Evolutionary conservation across 2,113 vertebrate genomes (phyloP).

Genomic region (Neogobius melanostomus): DNA sequence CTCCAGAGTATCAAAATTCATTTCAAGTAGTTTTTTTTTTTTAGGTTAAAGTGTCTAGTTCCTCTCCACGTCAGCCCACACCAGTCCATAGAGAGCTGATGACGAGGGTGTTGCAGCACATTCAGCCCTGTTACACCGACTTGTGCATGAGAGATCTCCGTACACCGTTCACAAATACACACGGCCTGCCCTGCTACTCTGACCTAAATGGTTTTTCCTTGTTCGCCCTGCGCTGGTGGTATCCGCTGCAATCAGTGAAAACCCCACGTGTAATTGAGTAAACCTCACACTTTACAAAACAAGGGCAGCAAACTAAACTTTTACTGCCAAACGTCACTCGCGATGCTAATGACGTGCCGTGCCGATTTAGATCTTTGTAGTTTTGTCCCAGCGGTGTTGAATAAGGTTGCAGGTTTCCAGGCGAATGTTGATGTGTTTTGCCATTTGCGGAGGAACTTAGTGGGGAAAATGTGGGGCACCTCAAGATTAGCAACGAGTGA

Average conservation of each 20-base stretch:
- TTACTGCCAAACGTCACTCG: not conserved
- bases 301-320: constrained; percentile 6
- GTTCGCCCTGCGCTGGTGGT: constrained; percentile 44
- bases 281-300: constrained; percentile 22
- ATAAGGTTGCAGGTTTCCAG: constrained; percentile 26
- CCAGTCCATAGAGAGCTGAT: not conserved
- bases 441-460: constrained; percentile 43
- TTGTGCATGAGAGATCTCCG: constrained; percentile 27
- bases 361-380: constrained; percentile 2
- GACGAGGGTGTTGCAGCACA: constrained; percentile 10
- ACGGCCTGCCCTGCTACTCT: constrained; percentile 15
- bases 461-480: constrained; percentile 59
- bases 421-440: constrained; percentile 59
- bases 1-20: no score
- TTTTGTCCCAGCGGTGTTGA: constrained; percentile 5
- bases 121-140: constrained; percentile 2
- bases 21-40: no score
- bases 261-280: constrained; percentile 33
- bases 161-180: not conserved
- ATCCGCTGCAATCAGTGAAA: constrained; percentile 39
- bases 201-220: constrained; percentile 70
- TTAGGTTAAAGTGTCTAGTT: not conserved
- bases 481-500: constrained; percentile 60
- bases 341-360: not conserved
- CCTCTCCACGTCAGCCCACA: not conserved